phyloP scores from a whole-genome alignment of 2,888 invertebrate species.

The Chesias legatella region DNA sequence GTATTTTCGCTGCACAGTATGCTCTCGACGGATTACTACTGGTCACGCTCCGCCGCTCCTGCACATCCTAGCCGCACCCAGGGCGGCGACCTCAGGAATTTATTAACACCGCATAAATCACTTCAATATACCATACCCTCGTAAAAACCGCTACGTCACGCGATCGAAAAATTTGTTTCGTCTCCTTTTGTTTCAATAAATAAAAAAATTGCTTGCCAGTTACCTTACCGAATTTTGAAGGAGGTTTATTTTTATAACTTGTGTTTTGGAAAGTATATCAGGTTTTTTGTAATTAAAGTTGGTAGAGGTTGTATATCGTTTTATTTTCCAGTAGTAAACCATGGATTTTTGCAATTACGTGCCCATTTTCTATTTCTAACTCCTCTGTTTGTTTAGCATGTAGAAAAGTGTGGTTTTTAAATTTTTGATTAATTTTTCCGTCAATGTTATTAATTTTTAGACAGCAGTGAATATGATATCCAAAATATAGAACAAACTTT shows the following conservation, averaged over 20 bases:
- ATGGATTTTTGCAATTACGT: too few relatives aligned
- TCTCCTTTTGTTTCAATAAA: constrained; percentile 45
- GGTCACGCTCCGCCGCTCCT: constrained; percentile 45
- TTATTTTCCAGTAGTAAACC: too few relatives aligned
- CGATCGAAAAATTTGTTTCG: constrained; percentile 46
- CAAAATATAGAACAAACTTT: too few relatives aligned
- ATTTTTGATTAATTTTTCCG: too few relatives aligned
- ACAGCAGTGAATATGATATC: too few relatives aligned
- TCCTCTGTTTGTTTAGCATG: too few relatives aligned
- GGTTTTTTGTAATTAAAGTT: too few relatives aligned
- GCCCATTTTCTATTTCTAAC: too few relatives aligned
- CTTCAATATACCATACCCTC: constrained; percentile 42
- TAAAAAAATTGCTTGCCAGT: constrained; percentile 31
- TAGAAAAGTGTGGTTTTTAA: too few relatives aligned
- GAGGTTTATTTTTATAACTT: constrained; percentile 1
- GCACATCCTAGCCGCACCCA: constrained; percentile 41
- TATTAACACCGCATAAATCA: constrained; percentile 61
- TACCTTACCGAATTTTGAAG: constrained; percentile 8
- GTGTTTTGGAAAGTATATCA: too few relatives aligned
- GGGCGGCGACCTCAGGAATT: constrained; percentile 59
- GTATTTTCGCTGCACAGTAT: constrained; percentile 2
- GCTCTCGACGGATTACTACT: constrained; percentile 31
- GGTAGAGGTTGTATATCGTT: too few relatives aligned
- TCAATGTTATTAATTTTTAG: too few relatives aligned
- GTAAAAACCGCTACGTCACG: constrained; percentile 45